Evolutionary conservation across 2,888 invertebrate genomes (phyloP), one percentile per base, ranked within the genome.

Genomic region (Lumbricus terrestris): DNA sequence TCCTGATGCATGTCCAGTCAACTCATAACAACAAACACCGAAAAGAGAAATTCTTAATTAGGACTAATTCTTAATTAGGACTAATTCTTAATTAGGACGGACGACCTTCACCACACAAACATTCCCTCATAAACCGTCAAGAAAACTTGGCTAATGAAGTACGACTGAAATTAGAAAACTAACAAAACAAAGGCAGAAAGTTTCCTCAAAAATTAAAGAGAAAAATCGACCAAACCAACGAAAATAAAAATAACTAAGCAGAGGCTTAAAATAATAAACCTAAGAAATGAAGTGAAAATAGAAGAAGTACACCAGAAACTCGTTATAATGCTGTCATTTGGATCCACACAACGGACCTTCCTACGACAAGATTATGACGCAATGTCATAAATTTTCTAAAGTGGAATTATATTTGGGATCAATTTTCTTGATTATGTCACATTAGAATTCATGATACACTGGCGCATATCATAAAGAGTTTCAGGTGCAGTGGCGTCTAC

Each of bases 1-100:
- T 23, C 23, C 23, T 23, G n/a, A 69, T 69, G 69, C 69, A 69
- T 23, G 23, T 23, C 69, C 16, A 69, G 69, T n/a, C 29, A 16
- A 69, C 29, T 69, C 69, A 11, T n/a, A 69, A 69, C 69, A n/a
- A 69, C 69, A n/a, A 69, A 69, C 69, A 69, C 69, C 13, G 69
- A n/a, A 69, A 69, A 69, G n/a, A 69, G 69, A 69, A 69, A 69
- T 69, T 69, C 69, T 69, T 69, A 69, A 69, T n/a, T n/a, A n/a
- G n/a, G n/a, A n/a, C n/a, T n/a, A n/a, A n/a, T n/a, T n/a, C n/a
- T n/a, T n/a, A n/a, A n/a, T n/a, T n/a, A n/a, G n/a, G n/a, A n/a
- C n/a, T n/a, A n/a, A n/a, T n/a, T n/a, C n/a, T n/a, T n/a, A n/a
- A n/a, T n/a, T n/a, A n/a, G n/a, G n/a, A n/a, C n/a, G n/a, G n/a